Base-by-base conservation (phyloP, 1,140 invertebrate genomes). In the Triops longicaudatus region DNA sequence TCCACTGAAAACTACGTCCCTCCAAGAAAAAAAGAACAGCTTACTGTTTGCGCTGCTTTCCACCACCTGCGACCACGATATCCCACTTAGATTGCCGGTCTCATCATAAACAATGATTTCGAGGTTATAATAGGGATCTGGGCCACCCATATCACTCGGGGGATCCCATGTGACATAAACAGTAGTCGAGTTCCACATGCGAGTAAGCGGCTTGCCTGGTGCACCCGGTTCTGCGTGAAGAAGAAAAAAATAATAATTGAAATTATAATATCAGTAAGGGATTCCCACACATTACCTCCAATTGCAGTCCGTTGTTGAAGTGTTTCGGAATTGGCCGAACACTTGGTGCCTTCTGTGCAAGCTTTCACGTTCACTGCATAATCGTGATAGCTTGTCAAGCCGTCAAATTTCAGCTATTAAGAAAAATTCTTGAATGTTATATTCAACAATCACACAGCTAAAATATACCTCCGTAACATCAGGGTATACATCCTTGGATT, bases 361-460 rank as follows among this genome's bases (percentile, higher is more conserved):
- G 93, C 91, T 37, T 85, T 81, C 1, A 93, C 87, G 26, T 84
- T 84, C 9, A 93, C 85, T 1, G 86, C 87, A 81, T 94, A 94
- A 76, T 88, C 88, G 4, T 86, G 87, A 79, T 89, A 82, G 81
- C 85, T 85, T 37, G 82, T 76, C 11, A 88, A 80, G 17, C 80
- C 78, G 6, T 78, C 73, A 26, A 87, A 73, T 12, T 79, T 78
- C 73, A 80, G 80, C 74, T 81, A 79, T 12, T 77, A 72, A 78
- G 43, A 72, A 37, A 10, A 75, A 7, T 22, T 75, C 11, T 11
- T 75, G 6, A 75, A 14, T 26, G 42, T 14, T 75, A 44, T 11
- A 41, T 41, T 26, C 26, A 11, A 14, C n/a, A 50, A 22, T 26
- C 1, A 75, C 17, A 11, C 50, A 17, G 26, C 63, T 14, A 14